These are phyloP conservation scores for Zoroaster sp. DNA, from an alignment of 53 echinoderm and acorn worm genomes.

Conservation along the genomic window DNA sequence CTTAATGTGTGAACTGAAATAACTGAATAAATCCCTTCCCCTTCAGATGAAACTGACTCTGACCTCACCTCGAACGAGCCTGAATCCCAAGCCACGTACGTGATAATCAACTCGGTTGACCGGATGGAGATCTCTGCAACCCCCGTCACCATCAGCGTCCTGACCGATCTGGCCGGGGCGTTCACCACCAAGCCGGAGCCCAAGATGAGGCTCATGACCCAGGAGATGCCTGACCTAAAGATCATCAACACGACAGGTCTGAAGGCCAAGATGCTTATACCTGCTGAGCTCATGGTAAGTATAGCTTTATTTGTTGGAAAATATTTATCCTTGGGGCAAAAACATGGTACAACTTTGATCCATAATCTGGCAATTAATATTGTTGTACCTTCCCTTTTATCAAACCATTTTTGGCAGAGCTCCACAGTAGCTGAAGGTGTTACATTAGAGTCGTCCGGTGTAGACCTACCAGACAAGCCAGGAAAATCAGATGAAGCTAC, in stretches of 20 bases:
- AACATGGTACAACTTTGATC: too few relatives aligned
- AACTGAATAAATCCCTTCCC: too few relatives aligned
- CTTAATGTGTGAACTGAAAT: too few relatives aligned
- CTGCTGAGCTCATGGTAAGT: conserved; percentile 70
- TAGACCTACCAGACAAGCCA: conserved; percentile 23
- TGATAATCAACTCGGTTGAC: conserved; percentile 86
- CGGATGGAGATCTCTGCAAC: conserved; percentile 78
- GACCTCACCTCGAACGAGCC: conserved; percentile 70
- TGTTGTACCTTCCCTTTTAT: neutral
- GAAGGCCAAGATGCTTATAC: conserved; percentile 79
- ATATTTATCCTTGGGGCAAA: too few relatives aligned
- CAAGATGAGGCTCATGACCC: conserved; percentile 45
- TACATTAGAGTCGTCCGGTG: conserved; percentile 20
- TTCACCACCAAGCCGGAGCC: conserved; percentile 76
- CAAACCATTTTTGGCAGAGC: neutral
- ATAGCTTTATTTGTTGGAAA: too few relatives aligned
- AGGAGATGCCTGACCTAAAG: conserved; percentile 44
- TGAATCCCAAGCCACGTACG: conserved; percentile 83
- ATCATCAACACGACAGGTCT: conserved; percentile 83
- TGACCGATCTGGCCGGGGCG: conserved; percentile 75
- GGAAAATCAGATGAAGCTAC: neutral
- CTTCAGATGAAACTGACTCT: conserved; percentile 86
- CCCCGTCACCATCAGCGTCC: conserved; percentile 71
- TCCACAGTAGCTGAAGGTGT: conserved; percentile 32
- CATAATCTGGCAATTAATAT: neutral